Evolutionary conservation across 2,797 vertebrate genomes (phyloP).

Genomic region (Triplophysa bombifrons): DNA sequence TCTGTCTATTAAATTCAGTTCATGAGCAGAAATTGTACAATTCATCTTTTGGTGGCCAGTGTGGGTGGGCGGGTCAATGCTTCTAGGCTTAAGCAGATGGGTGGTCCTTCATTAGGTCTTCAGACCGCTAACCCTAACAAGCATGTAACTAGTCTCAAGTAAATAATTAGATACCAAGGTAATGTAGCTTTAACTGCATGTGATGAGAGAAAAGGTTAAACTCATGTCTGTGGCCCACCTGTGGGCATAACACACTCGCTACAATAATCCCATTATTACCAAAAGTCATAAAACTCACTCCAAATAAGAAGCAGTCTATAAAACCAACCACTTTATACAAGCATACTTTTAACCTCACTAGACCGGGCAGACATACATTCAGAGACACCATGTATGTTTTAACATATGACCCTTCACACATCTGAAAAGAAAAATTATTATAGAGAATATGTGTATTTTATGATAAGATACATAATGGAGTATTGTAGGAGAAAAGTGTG

Average conservation of each 20-base stretch:
- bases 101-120: slow-evolving; percentile 60
- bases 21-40: slow-evolving; percentile 41
- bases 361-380: slow-evolving; percentile 16
- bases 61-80: slow-evolving; percentile 50
- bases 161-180: slow-evolving; percentile 53
- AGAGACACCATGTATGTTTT: slow-evolving; percentile 1
- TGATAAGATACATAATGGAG: too few relatives aligned
- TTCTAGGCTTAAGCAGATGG: slow-evolving; percentile 53
- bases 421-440: too few relatives aligned
- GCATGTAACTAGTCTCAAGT: slow-evolving; percentile 57
- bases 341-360: slow-evolving; percentile 30
- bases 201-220: slow-evolving; percentile 44
- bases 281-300: slow-evolving; percentile 52
- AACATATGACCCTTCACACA: neutral
- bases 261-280: slow-evolving; percentile 51
- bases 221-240: slow-evolving; percentile 58
- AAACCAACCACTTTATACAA: slow-evolving; percentile 43
- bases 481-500: neutral
- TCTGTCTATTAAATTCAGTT: slow-evolving; percentile 35
- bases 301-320: slow-evolving; percentile 56
- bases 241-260: slow-evolving; percentile 40
- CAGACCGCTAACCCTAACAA: slow-evolving; percentile 55
- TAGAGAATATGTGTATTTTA: neutral
- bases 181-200: slow-evolving; percentile 55
- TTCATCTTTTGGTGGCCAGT: slow-evolving; percentile 36